Conservation (phyloP, 1,140 invertebrate species). For the Palaemon carinicauda region DNA sequence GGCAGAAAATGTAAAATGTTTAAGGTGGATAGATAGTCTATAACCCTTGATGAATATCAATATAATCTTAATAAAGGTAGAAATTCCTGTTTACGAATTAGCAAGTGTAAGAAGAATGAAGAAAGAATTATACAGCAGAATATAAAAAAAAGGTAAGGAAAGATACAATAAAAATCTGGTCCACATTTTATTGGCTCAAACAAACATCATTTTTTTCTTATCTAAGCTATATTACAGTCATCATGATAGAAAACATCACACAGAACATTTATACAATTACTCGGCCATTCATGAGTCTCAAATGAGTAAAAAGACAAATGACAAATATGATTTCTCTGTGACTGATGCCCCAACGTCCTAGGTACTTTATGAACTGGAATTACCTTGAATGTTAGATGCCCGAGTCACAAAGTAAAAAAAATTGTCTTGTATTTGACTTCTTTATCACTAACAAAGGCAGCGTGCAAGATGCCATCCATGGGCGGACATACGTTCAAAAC, state of each 20-base stretch:
- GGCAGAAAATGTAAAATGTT: too few species aligned
- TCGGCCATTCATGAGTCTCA: conserved; percentile 18
- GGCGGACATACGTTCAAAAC: too few species aligned
- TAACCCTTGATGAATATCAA: too few species aligned
- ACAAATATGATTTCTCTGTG: background rate
- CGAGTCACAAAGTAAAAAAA: background rate
- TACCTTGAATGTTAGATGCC: background rate
- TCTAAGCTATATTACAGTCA: conserved; percentile 40
- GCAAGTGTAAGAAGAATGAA: too few species aligned
- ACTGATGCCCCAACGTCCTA: background rate
- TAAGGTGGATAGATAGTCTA: too few species aligned
- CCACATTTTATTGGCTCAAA: conserved; percentile 40
- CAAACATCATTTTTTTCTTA: conserved; percentile 26
- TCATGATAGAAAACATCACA: conserved; percentile 43
- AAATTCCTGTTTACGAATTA: too few species aligned
- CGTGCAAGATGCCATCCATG: too few species aligned
- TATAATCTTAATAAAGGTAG: too few species aligned
- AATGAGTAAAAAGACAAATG: conserved; percentile 12
- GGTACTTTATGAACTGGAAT: background rate
- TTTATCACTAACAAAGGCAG: background rate
- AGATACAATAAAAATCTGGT: background rate
- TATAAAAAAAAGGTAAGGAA: background rate
- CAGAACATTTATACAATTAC: conserved; percentile 29
- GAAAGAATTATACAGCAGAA: too few species aligned
- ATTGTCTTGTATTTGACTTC: background rate